These are phyloP conservation scores for Halcyon leucocephala DNA, from an alignment of 2,797 vertebrate species.

Conservation along the genomic window DNA sequence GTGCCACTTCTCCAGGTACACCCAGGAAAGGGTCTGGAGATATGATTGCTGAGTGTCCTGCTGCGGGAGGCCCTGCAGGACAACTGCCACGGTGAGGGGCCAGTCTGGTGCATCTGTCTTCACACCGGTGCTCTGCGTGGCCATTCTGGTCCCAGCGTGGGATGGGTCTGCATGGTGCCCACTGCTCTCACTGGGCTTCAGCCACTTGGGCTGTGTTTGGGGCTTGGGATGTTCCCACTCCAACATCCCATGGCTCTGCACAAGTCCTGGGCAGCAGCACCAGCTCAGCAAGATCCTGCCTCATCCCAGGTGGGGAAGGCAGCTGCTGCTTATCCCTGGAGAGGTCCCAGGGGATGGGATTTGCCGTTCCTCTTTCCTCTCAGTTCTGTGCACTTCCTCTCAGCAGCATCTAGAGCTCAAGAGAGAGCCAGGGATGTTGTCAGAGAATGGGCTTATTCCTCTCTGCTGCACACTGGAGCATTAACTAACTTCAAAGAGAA, in stretches of 20 bases:
- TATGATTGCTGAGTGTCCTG: rapidly evolving
- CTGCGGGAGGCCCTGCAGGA: not conserved
- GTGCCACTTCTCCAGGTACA: not conserved
- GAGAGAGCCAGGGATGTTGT: not conserved
- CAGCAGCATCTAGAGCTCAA: not conserved
- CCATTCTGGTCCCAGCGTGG: not conserved
- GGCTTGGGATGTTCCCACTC: not conserved
- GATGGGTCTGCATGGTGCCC: rapidly evolving
- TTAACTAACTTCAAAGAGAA: not conserved
- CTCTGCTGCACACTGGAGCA: not conserved
- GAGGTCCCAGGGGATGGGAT: not conserved
- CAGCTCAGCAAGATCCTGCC: not conserved
- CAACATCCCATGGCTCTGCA: not conserved
- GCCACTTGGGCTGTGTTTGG: not conserved
- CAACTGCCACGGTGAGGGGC: rapidly evolving
- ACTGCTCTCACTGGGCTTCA: not conserved
- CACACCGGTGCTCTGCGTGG: not conserved
- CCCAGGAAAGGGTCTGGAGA: not conserved
- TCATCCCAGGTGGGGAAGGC: not conserved
- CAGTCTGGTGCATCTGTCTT: not conserved
- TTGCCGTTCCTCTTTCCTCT: not conserved
- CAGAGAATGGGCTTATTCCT: not conserved
- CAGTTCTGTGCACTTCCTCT: not conserved
- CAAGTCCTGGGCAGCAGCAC: not conserved
- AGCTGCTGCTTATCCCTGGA: not conserved